Percentiles rank a stretch among this genome's conserved stretches.
Evolutionary conservation across 2,888 invertebrate species (phyloP).

Genomic region (Escarpia spicata): DNA sequence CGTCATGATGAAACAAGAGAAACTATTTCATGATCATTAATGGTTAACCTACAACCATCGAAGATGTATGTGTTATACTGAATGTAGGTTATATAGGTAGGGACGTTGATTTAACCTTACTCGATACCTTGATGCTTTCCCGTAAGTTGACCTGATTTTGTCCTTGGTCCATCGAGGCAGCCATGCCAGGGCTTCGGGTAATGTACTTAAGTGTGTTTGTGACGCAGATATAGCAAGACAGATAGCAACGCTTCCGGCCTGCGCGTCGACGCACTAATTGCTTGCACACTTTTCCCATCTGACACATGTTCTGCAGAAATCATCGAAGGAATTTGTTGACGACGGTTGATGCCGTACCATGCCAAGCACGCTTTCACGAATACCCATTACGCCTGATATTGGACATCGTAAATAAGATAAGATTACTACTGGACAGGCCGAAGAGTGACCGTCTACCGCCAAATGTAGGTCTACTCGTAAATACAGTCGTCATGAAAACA

Average conservation of each 20-base stretch:
- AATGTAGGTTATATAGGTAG: too few relatives aligned
- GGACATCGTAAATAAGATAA: background rate
- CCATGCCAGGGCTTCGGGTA: background rate
- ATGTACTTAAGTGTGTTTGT: background rate
- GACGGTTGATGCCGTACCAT: background rate
- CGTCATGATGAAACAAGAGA: too few relatives aligned
- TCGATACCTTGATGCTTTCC: background rate
- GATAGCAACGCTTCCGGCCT: background rate
- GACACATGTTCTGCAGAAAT: background rate
- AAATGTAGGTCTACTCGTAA: background rate
- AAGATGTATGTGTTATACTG: too few relatives aligned
- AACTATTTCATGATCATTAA: too few relatives aligned
- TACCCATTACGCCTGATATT: background rate
- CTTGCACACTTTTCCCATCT: background rate
- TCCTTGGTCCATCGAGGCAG: background rate
- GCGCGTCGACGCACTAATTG: background rate
- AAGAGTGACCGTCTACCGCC: background rate
- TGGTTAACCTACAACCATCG: too few relatives aligned
- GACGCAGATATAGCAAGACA: background rate
- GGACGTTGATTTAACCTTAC: too few relatives aligned
- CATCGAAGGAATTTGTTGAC: background rate
- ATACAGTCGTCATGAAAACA: background rate
- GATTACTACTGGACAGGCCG: background rate
- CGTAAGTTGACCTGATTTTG: background rate
- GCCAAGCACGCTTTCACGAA: background rate